These are phyloP conservation scores for Eulemur macaco DNA, from an alignment of 2,113 vertebrate genomes.

Conservation along the genomic window DNA sequence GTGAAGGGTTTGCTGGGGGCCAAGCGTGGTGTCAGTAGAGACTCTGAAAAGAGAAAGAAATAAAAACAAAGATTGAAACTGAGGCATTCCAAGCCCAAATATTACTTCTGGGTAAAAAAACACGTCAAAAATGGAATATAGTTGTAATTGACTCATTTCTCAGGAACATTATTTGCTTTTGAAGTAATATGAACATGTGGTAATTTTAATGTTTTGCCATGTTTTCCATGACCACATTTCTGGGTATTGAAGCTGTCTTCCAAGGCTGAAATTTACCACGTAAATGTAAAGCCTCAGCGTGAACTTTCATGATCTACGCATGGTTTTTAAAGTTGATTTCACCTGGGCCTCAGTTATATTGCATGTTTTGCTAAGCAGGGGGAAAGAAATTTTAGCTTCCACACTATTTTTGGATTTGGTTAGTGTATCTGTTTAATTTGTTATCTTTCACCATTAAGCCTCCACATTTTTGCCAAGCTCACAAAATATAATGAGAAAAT, in stretches of 20 bases:
- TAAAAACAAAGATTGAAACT: neutral
- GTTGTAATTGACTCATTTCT: neutral
- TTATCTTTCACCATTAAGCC: conserved; percentile 4
- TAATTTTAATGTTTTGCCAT: conserved; percentile 24
- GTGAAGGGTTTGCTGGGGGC: conserved; percentile 87
- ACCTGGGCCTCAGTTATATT: neutral
- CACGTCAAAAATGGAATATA: neutral
- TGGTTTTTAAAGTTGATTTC: conserved; percentile 7
- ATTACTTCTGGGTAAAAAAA: neutral
- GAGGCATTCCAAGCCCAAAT: neutral
- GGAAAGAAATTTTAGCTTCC: neutral
- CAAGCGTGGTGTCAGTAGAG: conserved; percentile 86
- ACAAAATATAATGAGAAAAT: conserved; percentile 64
- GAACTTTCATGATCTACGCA: neutral
- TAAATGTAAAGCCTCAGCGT: neutral
- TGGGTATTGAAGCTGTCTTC: neutral
- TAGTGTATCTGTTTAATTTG: conserved; percentile 60
- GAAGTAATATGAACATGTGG: neutral
- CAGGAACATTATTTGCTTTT: neutral
- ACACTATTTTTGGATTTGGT: conserved; percentile 27
- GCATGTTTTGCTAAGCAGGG: conserved; percentile 1
- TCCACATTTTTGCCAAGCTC: conserved; percentile 38
- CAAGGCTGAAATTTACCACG: neutral
- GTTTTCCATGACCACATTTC: neutral
- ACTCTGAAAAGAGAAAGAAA: conserved; percentile 84